A percentile compares a stretch with the other conserved stretches of the same genome.
Conservation (phyloP, 2,113 vertebrate species). For the Cyprinus carpio region DNA sequence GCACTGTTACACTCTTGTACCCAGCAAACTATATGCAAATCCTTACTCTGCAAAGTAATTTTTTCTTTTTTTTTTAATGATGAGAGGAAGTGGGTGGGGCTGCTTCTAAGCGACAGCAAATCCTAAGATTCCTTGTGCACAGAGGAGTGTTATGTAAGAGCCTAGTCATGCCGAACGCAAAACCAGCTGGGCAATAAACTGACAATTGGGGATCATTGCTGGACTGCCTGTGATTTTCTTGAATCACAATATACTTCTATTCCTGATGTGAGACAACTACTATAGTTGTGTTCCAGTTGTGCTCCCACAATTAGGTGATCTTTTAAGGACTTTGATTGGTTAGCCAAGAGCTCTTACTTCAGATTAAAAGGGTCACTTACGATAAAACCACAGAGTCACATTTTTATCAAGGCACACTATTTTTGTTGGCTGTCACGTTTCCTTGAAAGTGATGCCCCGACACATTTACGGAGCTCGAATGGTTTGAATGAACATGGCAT, state of each 20-base stretch:
- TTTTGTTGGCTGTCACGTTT: neutral
- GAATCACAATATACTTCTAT: neutral
- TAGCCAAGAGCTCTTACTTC: neutral
- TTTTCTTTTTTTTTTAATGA: neutral
- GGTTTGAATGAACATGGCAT: neutral
- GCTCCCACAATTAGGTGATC: neutral
- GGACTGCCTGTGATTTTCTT: neutral
- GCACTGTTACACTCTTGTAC: neutral
- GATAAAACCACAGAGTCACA: no score
- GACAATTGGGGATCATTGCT: neutral
- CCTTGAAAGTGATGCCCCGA: slow-evolving; percentile 8
- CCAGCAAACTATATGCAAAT: neutral
- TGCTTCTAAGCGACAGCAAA: neutral
- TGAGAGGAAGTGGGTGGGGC: neutral
- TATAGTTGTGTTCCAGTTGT: neutral
- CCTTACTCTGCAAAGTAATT: neutral
- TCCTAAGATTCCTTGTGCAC: neutral
- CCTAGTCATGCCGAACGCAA: slow-evolving; percentile 19
- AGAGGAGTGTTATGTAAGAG: slow-evolving; percentile 26
- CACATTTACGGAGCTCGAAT: neutral
- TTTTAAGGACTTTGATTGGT: neutral
- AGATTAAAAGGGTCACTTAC: neutral
- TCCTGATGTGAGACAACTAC: neutral
- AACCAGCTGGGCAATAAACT: slow-evolving; percentile 2
- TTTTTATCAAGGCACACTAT: neutral